Conservation (phyloP, 2,888 invertebrate genomes). For the Drosophila meridiana region DNA sequence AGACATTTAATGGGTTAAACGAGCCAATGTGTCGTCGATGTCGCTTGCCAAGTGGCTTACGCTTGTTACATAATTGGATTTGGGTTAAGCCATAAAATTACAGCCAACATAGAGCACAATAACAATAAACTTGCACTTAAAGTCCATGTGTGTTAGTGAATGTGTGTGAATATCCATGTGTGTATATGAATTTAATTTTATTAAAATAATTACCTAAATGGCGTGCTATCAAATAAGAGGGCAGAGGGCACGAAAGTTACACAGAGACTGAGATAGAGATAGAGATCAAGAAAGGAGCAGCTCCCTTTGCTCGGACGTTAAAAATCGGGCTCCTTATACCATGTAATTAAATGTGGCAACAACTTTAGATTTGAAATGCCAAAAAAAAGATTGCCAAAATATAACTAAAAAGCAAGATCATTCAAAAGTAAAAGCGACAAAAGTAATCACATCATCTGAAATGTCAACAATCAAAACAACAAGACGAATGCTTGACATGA, state of each 20-base stretch:
- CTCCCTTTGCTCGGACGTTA: too few relatives aligned
- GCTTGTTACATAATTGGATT: constrained; percentile 81
- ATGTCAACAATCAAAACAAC: too few relatives aligned
- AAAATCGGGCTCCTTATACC: too few relatives aligned
- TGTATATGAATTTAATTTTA: constrained; percentile 27
- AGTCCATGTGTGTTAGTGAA: constrained; percentile 29
- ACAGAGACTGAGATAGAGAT: too few relatives aligned
- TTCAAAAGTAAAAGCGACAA: too few relatives aligned
- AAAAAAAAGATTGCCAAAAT: too few relatives aligned
- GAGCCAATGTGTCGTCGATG: constrained; percentile 79
- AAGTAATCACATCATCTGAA: too few relatives aligned
- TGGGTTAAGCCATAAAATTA: constrained; percentile 75
- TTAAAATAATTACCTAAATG: constrained; percentile 70
- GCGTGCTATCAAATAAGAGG: constrained; percentile 48
- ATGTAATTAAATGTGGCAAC: too few relatives aligned
- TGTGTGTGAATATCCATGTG: constrained; percentile 17
- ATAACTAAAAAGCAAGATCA: too few relatives aligned
- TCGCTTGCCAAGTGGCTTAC: constrained; percentile 79
- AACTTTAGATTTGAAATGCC: too few relatives aligned
- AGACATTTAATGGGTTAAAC: constrained; percentile 76
- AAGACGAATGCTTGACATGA: too few relatives aligned
- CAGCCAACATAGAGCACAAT: constrained; percentile 72
- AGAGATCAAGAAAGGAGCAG: too few relatives aligned
- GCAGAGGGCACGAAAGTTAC: not conserved
- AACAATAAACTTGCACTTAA: constrained; percentile 73